These are phyloP conservation scores for Phrynosoma blainvillii DNA, from an alignment of 2,113 vertebrate species.

Conservation along the genomic window DNA sequence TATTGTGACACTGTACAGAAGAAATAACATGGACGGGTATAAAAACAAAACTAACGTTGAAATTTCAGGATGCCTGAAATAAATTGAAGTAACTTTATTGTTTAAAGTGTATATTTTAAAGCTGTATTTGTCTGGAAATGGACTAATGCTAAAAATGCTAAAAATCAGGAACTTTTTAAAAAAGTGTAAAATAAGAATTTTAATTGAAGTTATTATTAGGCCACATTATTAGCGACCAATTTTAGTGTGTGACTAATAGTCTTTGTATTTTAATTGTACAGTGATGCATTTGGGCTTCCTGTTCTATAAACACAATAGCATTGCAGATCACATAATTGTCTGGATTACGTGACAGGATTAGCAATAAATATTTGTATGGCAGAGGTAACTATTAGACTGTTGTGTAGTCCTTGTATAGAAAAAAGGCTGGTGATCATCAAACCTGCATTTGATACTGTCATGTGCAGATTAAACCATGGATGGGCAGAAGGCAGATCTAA, in stretches of 20 bases:
- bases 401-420: no score
- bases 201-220: neutral
- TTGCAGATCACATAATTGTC: neutral
- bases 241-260: neutral
- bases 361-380: neutral
- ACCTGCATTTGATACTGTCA: neutral
- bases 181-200: neutral
- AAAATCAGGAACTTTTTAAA: neutral
- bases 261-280: neutral
- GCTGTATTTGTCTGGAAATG: neutral
- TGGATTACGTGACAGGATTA: neutral
- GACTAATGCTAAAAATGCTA: neutral
- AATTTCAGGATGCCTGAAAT: neutral
- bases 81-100: neutral
- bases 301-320: neutral
- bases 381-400: neutral
- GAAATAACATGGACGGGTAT: neutral
- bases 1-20: neutral
- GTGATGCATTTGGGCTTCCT: constrained; percentile 1
- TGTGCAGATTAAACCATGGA: neutral
- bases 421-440: neutral
- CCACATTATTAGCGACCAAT: neutral
- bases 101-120: neutral
- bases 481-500: neutral
- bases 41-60: neutral